Base-by-base conservation (phyloP, 2,888 invertebrate species). In the Pantelozetes paolii region DNA sequence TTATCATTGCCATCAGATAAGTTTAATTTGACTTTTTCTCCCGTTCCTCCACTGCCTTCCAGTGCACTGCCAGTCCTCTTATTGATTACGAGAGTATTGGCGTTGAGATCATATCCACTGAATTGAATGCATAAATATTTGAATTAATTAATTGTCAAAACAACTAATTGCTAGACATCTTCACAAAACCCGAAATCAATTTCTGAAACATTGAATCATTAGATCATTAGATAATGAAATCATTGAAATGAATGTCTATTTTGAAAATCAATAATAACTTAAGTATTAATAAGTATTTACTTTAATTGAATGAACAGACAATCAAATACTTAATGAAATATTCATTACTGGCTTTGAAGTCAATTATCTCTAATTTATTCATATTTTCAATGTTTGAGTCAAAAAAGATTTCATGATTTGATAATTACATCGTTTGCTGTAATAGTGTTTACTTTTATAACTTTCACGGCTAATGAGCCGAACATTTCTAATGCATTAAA, bases 331-430 rank as follows among this genome's bases (percentile, higher is more conserved):
- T 28, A 57, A 50, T 50, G 20, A n/a, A 8, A 20, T 54, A 23
- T 23, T 20, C 57, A 57, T 23, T 23, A 26, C 26, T 15, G 6
- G 18, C 6, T 15, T 48, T 15, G 15, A 42, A 57, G 15, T 26
- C 57, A 57, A 57, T 57, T 57, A 57, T 57, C 28, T 57, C 15
- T 57, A 57, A 57, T 57, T 57, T 57, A 57, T 57, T 28, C 57
- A 57, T 15, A 28, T 57, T 48, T 48, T 36, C 6, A 20, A 48
- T 48, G 48, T 48, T 57, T 57, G 57, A 57, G 28, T 57, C 57
- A 57, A 57, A 57, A 40, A 57, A 57, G 57, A 57, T 57, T 57
- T 57, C 23, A 57, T 57, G 57, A 57, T 57, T 57, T 28, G 57
- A 57, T 57, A 57, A 57, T 57, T 57, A 57, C 26, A 48, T 48